Conservation (phyloP, 2,888 invertebrate species). For the Cylloceria caligata region DNA sequence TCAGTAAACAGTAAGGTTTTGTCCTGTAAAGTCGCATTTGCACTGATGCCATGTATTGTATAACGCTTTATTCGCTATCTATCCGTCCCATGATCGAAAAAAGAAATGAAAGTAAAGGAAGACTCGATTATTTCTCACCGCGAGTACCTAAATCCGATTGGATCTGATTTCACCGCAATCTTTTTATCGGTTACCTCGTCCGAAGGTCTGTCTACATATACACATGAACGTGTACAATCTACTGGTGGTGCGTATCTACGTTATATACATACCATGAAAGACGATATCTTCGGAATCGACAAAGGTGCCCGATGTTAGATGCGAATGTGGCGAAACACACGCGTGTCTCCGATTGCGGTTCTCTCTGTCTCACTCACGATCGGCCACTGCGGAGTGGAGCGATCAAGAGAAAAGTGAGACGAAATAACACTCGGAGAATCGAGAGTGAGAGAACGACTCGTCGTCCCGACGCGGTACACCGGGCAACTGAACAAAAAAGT, state of each 20-base stretch:
- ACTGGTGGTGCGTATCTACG: conserved; percentile 23
- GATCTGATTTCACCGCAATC: conserved; percentile 56
- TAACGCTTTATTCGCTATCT: conserved; percentile 27
- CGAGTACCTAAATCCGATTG: conserved; percentile 50
- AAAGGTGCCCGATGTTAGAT: conserved; percentile 3
- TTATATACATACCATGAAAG: conserved; percentile 4
- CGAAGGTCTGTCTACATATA: background rate
- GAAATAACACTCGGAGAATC: background rate
- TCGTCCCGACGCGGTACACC: conserved; percentile 48
- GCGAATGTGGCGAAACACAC: conserved; percentile 56
- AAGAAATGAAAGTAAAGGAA: conserved; percentile 8
- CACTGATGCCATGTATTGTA: conserved; percentile 32
- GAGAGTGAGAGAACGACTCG: conserved; percentile 31
- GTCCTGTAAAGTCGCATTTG: conserved; percentile 17
- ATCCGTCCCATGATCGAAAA: conserved; percentile 1
- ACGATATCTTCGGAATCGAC: conserved; percentile 31
- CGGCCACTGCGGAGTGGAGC: conserved; percentile 28
- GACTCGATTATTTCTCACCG: conserved; percentile 49
- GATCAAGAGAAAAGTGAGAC: conserved; percentile 31
- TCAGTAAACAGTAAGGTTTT: background rate
- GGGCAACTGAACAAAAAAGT: conserved; percentile 76
- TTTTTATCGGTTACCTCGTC: conserved; percentile 42
- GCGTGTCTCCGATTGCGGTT: conserved; percentile 50
- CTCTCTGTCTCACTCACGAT: conserved; percentile 38
- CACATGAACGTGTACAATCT: background rate